Conservation (phyloP, 2,888 invertebrate species). For the Stictocephala bisonia region DNA sequence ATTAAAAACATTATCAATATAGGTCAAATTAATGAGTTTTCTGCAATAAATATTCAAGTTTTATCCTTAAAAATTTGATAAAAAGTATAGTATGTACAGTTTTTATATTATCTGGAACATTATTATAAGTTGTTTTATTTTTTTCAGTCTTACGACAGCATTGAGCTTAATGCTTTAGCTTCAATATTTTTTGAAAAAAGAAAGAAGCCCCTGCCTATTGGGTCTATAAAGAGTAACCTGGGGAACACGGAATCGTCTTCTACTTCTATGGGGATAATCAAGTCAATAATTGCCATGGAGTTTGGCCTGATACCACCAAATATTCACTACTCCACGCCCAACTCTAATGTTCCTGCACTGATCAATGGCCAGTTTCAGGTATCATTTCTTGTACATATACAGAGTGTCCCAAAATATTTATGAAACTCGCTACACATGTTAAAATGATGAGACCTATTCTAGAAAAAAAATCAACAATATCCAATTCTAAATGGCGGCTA, state of each 20-base stretch:
- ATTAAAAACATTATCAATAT: no score
- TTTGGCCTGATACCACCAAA: conserved; percentile 58
- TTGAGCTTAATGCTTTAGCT: conserved; percentile 53
- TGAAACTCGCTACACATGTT: no score
- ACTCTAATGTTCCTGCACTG: conserved; percentile 52
- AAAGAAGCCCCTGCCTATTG: conserved; percentile 69
- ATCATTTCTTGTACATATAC: not conserved
- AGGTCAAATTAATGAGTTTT: no score
- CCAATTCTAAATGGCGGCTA: no score
- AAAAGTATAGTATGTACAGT: not conserved
- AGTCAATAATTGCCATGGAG: conserved; percentile 61
- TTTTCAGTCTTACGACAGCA: conserved; percentile 52
- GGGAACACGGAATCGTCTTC: conserved; percentile 70
- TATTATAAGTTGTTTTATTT: not conserved
- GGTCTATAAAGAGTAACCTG: conserved; percentile 72
- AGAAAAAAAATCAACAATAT: no score
- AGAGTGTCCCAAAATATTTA: no score
- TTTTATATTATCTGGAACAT: not conserved
- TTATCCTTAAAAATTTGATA: no score
- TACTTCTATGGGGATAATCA: conserved; percentile 66
- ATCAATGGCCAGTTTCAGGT: conserved; percentile 55
- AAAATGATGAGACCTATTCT: no score
- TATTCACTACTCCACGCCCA: conserved; percentile 56
- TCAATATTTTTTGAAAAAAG: conserved; percentile 62
- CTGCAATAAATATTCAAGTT: no score